phyloP scores from a whole-genome alignment of 2,888 invertebrate species.

The Corbicula japonica region DNA sequence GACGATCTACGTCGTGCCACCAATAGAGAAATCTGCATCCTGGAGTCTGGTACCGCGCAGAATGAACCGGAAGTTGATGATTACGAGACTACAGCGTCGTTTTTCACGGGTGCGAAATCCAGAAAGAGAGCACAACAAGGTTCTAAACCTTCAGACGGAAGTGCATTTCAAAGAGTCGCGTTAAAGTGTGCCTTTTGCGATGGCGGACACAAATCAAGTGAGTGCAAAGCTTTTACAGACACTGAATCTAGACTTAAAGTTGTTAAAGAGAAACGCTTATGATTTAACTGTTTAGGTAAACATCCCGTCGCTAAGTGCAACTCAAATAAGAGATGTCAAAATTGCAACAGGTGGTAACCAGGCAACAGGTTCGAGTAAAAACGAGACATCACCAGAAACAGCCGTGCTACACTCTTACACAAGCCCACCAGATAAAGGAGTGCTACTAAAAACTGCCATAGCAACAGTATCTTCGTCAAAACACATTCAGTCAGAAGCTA shows the following conservation, averaged over 20 bases:
- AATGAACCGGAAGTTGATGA: too few relatives aligned
- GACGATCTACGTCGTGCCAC: too few relatives aligned
- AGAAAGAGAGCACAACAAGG: too few relatives aligned
- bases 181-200: too few relatives aligned
- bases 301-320: background rate
- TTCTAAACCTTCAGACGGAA: too few relatives aligned
- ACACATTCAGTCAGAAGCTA: background rate
- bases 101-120: too few relatives aligned
- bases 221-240: too few relatives aligned
- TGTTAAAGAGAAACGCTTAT: slow-evolving; percentile 11
- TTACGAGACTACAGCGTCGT: too few relatives aligned
- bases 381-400: slow-evolving; percentile 2
- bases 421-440: background rate
- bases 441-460: slow-evolving; percentile 25
- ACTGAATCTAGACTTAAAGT: background rate
- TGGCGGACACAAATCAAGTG: too few relatives aligned
- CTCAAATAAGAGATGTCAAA: slow-evolving; percentile 7
- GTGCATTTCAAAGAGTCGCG: too few relatives aligned
- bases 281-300: slow-evolving; percentile 20
- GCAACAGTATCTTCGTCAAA: slow-evolving; percentile 8
- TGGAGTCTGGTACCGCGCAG: too few relatives aligned
- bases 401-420: slow-evolving; percentile 10
- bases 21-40: too few relatives aligned
- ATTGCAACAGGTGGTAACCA: slow-evolving; percentile 12
- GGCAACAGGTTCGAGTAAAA: background rate